phyloP scores from a whole-genome alignment of 2,888 invertebrate genomes.

The Agriopis marginaria region DNA sequence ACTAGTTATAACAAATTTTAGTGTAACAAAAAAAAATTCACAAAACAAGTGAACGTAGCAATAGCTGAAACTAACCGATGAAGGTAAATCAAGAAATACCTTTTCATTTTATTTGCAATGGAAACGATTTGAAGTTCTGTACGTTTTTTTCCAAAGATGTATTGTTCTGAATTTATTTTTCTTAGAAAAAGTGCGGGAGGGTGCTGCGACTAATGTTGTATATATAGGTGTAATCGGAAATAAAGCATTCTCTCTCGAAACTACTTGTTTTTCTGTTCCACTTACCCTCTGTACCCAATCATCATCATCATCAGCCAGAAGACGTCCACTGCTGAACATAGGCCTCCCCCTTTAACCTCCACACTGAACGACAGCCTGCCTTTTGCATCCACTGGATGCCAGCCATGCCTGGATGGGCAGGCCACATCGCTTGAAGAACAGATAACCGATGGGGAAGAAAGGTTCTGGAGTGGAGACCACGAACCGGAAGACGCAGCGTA shows the following conservation, averaged over 20 bases:
- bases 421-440: too few relatives aligned
- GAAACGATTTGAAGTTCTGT: conserved; percentile 52
- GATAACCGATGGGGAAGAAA: too few relatives aligned
- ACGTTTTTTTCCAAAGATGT: conserved; percentile 67
- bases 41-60: conserved; percentile 30
- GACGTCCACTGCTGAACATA: too few relatives aligned
- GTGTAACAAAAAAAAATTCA: conserved; percentile 8
- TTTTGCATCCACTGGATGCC: too few relatives aligned
- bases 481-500: too few relatives aligned
- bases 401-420: too few relatives aligned
- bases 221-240: conserved; percentile 64
- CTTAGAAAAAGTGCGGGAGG: conserved; percentile 58
- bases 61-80: conserved; percentile 34
- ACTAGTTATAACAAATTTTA: conserved; percentile 35
- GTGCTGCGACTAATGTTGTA: conserved; percentile 62
- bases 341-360: too few relatives aligned
- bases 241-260: conserved; percentile 68
- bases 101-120: conserved; percentile 37
- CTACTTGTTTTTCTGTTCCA: conserved; percentile 42
- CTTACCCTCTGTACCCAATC: too few relatives aligned
- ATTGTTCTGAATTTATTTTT: conserved; percentile 70
- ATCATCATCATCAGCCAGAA: too few relatives aligned
- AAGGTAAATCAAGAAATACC: conserved; percentile 10
- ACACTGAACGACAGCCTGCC: too few relatives aligned
- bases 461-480: too few relatives aligned